These are phyloP conservation scores for Magallana nippona DNA, from an alignment of 2,888 invertebrate species.

Conservation along the genomic window DNA sequence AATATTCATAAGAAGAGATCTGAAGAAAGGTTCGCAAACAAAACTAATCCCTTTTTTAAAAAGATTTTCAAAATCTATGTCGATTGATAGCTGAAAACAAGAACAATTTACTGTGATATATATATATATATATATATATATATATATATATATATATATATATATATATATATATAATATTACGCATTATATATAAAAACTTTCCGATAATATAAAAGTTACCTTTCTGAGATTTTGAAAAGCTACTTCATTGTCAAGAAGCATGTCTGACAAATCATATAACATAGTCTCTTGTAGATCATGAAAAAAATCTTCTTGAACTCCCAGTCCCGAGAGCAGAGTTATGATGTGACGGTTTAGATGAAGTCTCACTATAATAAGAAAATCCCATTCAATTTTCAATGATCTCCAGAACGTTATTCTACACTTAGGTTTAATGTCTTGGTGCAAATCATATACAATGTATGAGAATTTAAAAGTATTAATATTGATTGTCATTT, in stretches of 20 bases:
- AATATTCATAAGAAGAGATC: slow-evolving; percentile 37
- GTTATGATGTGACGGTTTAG: slow-evolving; percentile 77
- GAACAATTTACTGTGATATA: neutral
- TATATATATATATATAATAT: too few species aligned
- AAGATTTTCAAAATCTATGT: slow-evolving; percentile 30
- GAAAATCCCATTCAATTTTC: too few species aligned
- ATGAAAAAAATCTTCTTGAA: slow-evolving; percentile 53
- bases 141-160: too few species aligned
- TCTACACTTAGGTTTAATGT: too few species aligned
- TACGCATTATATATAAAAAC: too few species aligned
- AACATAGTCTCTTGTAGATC: slow-evolving; percentile 60
- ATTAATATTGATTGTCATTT: too few species aligned
- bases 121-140: too few species aligned
- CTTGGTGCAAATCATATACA: too few species aligned
- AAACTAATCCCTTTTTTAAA: slow-evolving; percentile 23
- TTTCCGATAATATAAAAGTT: neutral
- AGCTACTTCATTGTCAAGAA: slow-evolving; percentile 41
- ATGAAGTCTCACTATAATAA: slow-evolving; percentile 50
- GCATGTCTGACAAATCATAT: slow-evolving; percentile 48
- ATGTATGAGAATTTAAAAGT: too few species aligned
- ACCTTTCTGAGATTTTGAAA: neutral
- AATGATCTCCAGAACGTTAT: too few species aligned
- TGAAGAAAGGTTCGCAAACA: slow-evolving; percentile 40
- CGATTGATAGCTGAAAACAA: neutral
- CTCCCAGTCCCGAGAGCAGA: slow-evolving; percentile 67